Conservation (phyloP, 1,140 invertebrate species). For the Drosophila auraria region DNA sequence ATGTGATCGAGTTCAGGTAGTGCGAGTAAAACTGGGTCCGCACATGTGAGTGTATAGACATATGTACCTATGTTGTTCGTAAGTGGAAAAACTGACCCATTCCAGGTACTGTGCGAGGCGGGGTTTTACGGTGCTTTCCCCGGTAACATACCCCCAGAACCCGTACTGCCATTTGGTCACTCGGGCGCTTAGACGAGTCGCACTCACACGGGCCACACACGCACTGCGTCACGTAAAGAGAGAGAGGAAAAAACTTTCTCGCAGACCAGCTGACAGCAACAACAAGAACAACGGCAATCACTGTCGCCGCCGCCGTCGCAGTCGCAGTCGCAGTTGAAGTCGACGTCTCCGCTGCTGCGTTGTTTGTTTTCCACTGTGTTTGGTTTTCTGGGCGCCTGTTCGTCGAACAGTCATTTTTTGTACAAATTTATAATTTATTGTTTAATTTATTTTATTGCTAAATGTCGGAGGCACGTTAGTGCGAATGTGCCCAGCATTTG, state of each 20-base stretch:
- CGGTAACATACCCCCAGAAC: constrained; percentile 17
- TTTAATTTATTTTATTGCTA: constrained; percentile 84
- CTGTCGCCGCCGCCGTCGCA: constrained; percentile 13
- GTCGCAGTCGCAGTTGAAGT: constrained; percentile 20
- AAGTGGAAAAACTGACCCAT: constrained; percentile 3
- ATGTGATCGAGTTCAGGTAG: not conserved
- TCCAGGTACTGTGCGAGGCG: constrained; percentile 15
- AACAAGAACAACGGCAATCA: constrained; percentile 22
- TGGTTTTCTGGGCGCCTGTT: constrained; percentile 70
- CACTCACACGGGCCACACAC: constrained; percentile 31
- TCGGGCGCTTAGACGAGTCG: constrained; percentile 26
- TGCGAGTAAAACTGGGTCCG: not conserved
- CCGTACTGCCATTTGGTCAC: constrained; percentile 27
- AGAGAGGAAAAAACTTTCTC: constrained; percentile 64
- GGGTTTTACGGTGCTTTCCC: constrained; percentile 7
- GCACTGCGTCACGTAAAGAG: constrained; percentile 30
- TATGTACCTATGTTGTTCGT: not conserved
- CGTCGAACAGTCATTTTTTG: constrained; percentile 79
- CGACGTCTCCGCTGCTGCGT: constrained; percentile 8
- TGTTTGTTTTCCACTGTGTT: constrained; percentile 9
- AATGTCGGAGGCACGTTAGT: constrained; percentile 53
- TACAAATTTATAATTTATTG: constrained; percentile 84
- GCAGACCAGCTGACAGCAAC: constrained; percentile 55
- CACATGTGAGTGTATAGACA: not conserved
- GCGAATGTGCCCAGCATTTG: constrained; percentile 14